Evolutionary conservation across 2,888 invertebrate species (phyloP), one percentile per base, ranked within the genome.

Genomic region (Lithosia quadra): DNA sequence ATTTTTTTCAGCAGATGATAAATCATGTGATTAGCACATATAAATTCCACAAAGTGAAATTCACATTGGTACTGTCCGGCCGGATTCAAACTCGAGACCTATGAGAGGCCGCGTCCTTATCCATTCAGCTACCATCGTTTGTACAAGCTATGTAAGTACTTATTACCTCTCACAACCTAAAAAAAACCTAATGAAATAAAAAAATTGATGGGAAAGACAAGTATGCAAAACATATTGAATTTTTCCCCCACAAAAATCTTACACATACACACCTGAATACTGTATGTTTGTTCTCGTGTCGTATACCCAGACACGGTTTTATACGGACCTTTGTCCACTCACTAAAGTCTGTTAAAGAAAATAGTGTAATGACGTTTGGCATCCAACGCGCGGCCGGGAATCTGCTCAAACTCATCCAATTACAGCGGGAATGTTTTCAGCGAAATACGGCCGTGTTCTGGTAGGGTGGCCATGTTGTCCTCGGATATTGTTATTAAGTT

Each of bases 381-480:
- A 67, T 77, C 63, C 62, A 36, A 21, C 24, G 59, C 63, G 22
- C 65, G 39, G 22, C 49, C 9, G 49, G 68, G 71, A 73, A 73
- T 76, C 69, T 72, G 67, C 55, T 72, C 68, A 78, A 74, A 69
- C 73, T 75, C 72, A 62, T 77, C 69, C 80, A 80, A 79, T 80
- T 79, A 80, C 75, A 68, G 21, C 33, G 69, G 71, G 81, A 79
- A 80, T 79, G 69, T 76, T 80, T 80, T 72, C 73, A 67, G 64
- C 70, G 61, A 68, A 70, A 69, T 74, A 73, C 70, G 65, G 49
- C 65, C 65, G 64, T 36, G 53, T 39, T 65, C 24, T 21, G 13
- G 39, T 69, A 67, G 64, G 61, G 60, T 62, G 53, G 63, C 73
- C 65, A 69, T 15, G 4, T 7, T 24, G 65, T 18, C 33, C 13